Evolutionary conservation across 2,113 vertebrate genomes (phyloP), one percentile per base, ranked within the genome.

Genomic region (Oncorhynchus tshawytscha): DNA sequence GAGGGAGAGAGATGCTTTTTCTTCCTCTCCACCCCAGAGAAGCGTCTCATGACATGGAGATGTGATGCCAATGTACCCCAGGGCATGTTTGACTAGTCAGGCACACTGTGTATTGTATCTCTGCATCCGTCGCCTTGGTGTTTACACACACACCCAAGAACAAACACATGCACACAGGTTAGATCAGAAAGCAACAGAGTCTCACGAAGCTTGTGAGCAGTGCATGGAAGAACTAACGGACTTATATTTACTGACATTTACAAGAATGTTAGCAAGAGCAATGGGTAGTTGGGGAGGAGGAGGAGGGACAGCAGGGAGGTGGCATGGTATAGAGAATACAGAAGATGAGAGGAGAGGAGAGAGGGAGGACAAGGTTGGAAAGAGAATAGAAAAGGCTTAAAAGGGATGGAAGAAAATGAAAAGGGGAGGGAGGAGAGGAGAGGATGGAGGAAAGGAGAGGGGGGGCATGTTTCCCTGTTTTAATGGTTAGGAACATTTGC

Each of bases 61-160:
- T 2, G 7, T 25, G 22, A 20, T 25, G 22, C n/a, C 70, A 72
- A 12, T 31, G 13, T 51, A 72, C 51, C 51, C 5, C 24, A 59
- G 70, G 54, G 51, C 70, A 72, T 72, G 70, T 72, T 72, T 72
- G 51, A 31, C 51, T 72, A 20, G 24, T 31, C 49, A 60, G 54
- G 27, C 25, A 60, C 70, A 60, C 70, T 25, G 1, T 72, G 70
- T 59, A 29, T 22, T 39, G 67, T 31, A 11, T 62, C 59, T 7
- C n/a, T n/a, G n/a, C n/a, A 20, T 22, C 7, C 2, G 59, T 22
- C 7, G 18, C 59, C 68, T 9, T 70, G 18, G 34, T 70, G 22
- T 5, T 24, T 11, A 29, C 70, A 54, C 69, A 31, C 25, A 72
- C 70, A 72, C 54, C 8, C 49, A 59, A 24, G 27, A 24, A 72